Base-by-base conservation (phyloP, 2,888 invertebrate genomes). In the Trypoxylon attenuatum region DNA sequence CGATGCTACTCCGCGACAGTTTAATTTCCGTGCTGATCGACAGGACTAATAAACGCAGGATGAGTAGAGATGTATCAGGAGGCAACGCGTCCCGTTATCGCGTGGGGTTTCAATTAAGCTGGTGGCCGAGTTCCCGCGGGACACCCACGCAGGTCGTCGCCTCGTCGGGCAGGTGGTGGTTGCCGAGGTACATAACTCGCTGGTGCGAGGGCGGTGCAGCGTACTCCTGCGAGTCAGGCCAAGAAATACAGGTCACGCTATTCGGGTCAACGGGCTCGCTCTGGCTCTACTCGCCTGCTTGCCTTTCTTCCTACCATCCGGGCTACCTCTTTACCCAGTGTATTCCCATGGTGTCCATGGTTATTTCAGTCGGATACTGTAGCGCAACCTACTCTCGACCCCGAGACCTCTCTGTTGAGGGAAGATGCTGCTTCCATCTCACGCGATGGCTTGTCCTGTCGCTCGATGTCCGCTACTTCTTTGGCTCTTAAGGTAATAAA, bases 241-340 rank as follows among this genome's bases (percentile, higher is more conserved):
- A 38, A 38, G 54, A 54, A 69, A 73, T 74, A 69, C 64, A 15
- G 73, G 73, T 71, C 74, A 71, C 23, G 56, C 22, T 71, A 74
- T 74, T 69, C 60, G 51, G 73, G 71, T 69, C 73, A 74, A 53
- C 58, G 55, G 53, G 58, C 55, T 33, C 25, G 4, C 33, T 33
- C 33, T 33, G n/a, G 33, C 3, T 13, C 33, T n/a, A 1, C 33
- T 33, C 33, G 4, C 33, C 33, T 33, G 43, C 47, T 49, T 51
- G 65, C 63, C 69, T 65, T 52, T 57, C 62, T 23, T 33, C 42
- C 52, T 45, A n/a, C 16, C 41, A 54, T 21, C 50, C 41, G 47
- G 18, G 22, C 33, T 8, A 8, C 22, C 54, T 16, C 39, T 18
- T 55, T 54, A 59, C 62, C 52, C 53, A 29, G 41, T 49, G 47